These are phyloP conservation scores for Melinaea marsaeus DNA, from an alignment of 2,888 invertebrate species.

Conservation along the genomic window DNA sequence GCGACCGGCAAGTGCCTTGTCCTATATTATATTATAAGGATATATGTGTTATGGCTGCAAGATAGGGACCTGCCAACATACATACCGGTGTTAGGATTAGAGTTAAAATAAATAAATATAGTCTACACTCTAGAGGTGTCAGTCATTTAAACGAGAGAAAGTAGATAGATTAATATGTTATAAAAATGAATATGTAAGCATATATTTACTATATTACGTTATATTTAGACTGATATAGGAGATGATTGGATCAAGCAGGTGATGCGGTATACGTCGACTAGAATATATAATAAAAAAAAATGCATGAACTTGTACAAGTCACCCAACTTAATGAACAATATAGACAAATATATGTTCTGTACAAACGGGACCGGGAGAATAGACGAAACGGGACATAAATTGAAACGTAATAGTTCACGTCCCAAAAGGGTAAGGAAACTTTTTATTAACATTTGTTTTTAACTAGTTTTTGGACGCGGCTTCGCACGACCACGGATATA, in stretches of 20 bases:
- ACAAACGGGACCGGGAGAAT: conserved; percentile 36
- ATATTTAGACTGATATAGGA: conserved; percentile 34
- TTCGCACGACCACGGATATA: no score
- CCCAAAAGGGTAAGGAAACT: neutral
- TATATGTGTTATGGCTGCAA: conserved; percentile 8
- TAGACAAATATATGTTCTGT: conserved; percentile 48
- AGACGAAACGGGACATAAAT: conserved; percentile 27
- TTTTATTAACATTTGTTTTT: neutral
- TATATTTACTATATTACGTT: no score
- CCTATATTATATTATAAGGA: conserved; percentile 32
- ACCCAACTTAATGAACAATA: conserved; percentile 32
- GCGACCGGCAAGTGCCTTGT: conserved; percentile 36
- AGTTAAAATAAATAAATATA: no score
- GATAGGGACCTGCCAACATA: no score
- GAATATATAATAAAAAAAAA: conserved; percentile 34
- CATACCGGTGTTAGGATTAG: no score
- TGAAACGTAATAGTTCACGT: neutral
- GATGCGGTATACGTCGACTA: conserved; percentile 36
- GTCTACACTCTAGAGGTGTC: no score
- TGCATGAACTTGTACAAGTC: conserved; percentile 38
- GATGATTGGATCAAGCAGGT: conserved; percentile 34
- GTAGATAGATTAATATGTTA: no score
- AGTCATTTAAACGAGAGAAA: no score
- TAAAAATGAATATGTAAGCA: no score
- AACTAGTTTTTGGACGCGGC: no score